Base-by-base conservation (phyloP, 2,888 invertebrate species). In the Actias luna region DNA sequence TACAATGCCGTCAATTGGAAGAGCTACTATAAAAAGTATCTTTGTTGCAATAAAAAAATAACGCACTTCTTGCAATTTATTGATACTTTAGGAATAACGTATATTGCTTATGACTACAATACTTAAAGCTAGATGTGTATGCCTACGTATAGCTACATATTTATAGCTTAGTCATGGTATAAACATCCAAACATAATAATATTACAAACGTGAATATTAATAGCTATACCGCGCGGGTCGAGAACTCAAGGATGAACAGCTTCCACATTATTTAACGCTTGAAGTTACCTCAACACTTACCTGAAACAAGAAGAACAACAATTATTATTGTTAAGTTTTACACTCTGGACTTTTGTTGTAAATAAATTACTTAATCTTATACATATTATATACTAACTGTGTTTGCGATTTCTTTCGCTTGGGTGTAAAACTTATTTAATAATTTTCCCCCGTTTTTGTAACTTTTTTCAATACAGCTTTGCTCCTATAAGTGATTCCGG, bases 231-330 rank as follows among this genome's bases (percentile, higher is more conserved):
- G 81, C 80, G 79, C 81, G 80, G 79, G 77, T 71, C 66, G 69
- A 50, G 42, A 55, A 67, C 71, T 74, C 78, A 78, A 78, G 76
- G 77, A 73, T 77, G 72, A 68, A 71, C 68, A 70, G 64, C 68
- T 67, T 69, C 71, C 68, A 69, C 64, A 65, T 67, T 67, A 68
- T 66, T 66, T 62, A 62, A 60, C 31, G 59, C n/a, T 31, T 60
- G 62, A 64, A 65, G 69, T 69, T 68, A 73, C 74, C 67, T 61
- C 67, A 69, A 64, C 69, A 82, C 88, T 87, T 88, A 89, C 89
- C 46, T 46, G 22, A 46, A 46, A 46, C 46, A 46, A 46, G 12
- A 8, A 42, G 18, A 42, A 22, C 46, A 22, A 46, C 46, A 22
- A 18, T 46, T 46, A 46, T 2, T 46, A 46, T 46, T 33, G 33